A percentile compares a stretch with the other conserved stretches of the same genome.
Conservation (phyloP, 2,888 invertebrate genomes). For the Fragum sueziense region DNA sequence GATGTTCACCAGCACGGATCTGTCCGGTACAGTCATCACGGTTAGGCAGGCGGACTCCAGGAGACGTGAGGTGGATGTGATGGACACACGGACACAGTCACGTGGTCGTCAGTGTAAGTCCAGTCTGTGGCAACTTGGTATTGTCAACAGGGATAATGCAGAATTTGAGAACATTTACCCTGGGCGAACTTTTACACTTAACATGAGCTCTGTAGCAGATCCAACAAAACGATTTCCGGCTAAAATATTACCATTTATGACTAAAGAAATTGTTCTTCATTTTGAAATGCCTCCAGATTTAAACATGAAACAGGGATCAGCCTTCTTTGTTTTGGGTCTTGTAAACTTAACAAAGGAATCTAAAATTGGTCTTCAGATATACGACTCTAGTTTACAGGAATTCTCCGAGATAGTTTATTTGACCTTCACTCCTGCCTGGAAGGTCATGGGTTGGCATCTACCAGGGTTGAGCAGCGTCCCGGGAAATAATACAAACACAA, state of each 20-base stretch:
- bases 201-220: slow-evolving; percentile 25
- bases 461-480: slow-evolving; percentile 20
- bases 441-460: slow-evolving; percentile 57
- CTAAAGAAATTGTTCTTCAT: slow-evolving; percentile 43
- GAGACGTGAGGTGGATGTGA: not conserved
- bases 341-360: slow-evolving; percentile 49
- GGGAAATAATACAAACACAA: slow-evolving; percentile 4
- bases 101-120: slow-evolving; percentile 35
- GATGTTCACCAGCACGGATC: slow-evolving; percentile 18
- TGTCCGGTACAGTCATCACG: slow-evolving; percentile 38
- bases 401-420: slow-evolving; percentile 39
- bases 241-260: slow-evolving; percentile 53
- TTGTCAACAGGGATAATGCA: slow-evolving; percentile 40
- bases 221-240: slow-evolving; percentile 38
- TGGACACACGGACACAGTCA: not conserved
- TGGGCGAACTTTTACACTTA: slow-evolving; percentile 28
- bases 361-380: slow-evolving; percentile 48
- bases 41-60: slow-evolving; percentile 9
- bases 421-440: slow-evolving; percentile 41
- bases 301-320: slow-evolving; percentile 37
- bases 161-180: slow-evolving; percentile 48
- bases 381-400: slow-evolving; percentile 11
- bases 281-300: slow-evolving; percentile 39
- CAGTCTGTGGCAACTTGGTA: slow-evolving; percentile 53
- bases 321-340: slow-evolving; percentile 49